Evolutionary conservation across 2,797 vertebrate genomes (phyloP).

Genomic region (Falco berigora): DNA sequence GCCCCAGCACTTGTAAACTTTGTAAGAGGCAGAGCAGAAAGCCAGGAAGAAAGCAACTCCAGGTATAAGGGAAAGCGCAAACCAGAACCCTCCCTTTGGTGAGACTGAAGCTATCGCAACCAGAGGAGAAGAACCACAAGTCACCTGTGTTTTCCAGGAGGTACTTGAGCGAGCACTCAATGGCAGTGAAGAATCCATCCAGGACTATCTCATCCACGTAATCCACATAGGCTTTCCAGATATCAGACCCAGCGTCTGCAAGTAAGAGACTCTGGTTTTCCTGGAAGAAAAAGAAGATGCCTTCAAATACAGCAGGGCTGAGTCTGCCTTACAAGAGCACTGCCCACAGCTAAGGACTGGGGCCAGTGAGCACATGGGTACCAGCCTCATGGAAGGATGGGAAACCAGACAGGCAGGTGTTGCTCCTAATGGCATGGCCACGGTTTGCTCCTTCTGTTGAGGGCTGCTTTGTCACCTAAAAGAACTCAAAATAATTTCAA

Average conservation of each 20-base stretch:
- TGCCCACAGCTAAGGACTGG: neutral
- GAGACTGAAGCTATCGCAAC: neutral
- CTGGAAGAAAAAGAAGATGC: slow-evolving; percentile 64
- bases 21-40: neutral
- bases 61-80: neutral
- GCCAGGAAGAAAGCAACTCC: neutral
- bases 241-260: slow-evolving; percentile 74
- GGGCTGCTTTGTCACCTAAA: neutral
- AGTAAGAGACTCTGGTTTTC: slow-evolving; percentile 82
- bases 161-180: slow-evolving; percentile 86
- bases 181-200: slow-evolving; percentile 85
- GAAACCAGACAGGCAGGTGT: neutral
- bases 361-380: neutral
- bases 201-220: slow-evolving; percentile 88
- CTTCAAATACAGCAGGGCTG: neutral
- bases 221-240: slow-evolving; percentile 86
- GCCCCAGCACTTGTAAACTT: neutral
- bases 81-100: neutral
- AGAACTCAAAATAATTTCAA: neutral
- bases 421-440: neutral
- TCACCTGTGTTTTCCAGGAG: slow-evolving; percentile 91
- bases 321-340: neutral
- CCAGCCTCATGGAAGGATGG: neutral
- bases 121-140: neutral
- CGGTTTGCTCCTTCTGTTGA: neutral